These are phyloP conservation scores for Alces alces DNA, from an alignment of 2,113 vertebrate species.

Conservation along the genomic window DNA sequence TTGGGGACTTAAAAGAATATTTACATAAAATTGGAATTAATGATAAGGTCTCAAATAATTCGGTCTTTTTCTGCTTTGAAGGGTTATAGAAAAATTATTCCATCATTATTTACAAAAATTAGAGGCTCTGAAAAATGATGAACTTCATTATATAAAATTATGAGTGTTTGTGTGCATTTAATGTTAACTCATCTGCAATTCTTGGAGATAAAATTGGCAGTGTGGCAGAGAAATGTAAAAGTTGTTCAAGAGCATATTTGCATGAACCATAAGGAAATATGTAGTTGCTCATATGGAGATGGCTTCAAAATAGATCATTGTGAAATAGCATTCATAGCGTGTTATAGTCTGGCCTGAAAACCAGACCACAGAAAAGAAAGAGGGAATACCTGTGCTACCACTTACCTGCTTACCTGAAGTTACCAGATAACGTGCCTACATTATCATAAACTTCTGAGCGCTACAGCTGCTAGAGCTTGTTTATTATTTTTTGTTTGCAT, in stretches of 20 bases:
- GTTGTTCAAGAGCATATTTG: neutral
- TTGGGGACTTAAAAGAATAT: neutral
- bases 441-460: neutral
- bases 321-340: neutral
- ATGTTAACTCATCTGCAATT: neutral
- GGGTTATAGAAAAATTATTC: neutral
- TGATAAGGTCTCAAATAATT: neutral
- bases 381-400: rapidly evolving
- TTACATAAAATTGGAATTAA: neutral
- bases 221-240: neutral
- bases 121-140: neutral
- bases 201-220: neutral
- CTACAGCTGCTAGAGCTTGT: neutral
- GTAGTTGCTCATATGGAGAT: neutral
- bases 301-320: neutral
- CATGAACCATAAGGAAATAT: neutral
- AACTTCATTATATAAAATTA: neutral
- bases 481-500: neutral
- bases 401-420: neutral
- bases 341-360: neutral
- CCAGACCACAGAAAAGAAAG: neutral
- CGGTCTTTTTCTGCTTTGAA: neutral
- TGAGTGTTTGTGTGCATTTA: neutral
- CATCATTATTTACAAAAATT: neutral
- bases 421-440: neutral